Evolutionary conservation across 2,888 invertebrate species (phyloP), one percentile per base, ranked within the genome.

Genomic region (Tinea trinotella): DNA sequence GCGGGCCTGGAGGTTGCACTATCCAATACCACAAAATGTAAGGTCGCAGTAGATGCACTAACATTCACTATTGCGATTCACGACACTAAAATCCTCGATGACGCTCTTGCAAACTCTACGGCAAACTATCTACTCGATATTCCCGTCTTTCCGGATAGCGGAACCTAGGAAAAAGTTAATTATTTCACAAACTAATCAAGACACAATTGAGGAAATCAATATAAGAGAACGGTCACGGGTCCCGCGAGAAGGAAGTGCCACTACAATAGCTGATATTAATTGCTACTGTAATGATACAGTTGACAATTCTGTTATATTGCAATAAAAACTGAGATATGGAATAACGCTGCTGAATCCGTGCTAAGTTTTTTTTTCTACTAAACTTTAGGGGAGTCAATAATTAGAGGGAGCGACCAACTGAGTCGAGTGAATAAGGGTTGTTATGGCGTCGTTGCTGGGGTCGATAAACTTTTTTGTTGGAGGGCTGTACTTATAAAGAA

Each of bases 381-480:
- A 79, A 81, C 70, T 81, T 80, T 77, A 76, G 82, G 84, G 83
- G 82, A 81, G 78, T 76, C 72, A 76, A 82, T 83, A 82, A 83
- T 83, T 82, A 76, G 76, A 80, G 84, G 83, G 83, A 77, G 79
- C 79, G 76, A 77, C 73, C 67, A 71, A 68, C 68, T 67, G 73
- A 76, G 68, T 72, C 72, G 67, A 78, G 71, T 72, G 76, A 79
- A 76, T 78, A 79, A 81, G 83, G 84, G 84, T 80, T 79, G 80
- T 77, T 80, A 76, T 76, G 67, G 74, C 71, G 65, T 13, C 53
- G 72, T 64, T 62, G 67, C 62, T 61, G 71, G 79, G 84, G 82
- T 81, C 83, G 83, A 82, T 77, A 81, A 80, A 81, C 76, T 83
- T 81, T 69, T 61, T 62, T 54, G 60, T 58, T 61, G 46, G 18